Percentiles rank a stretch among this genome's conserved stretches.
These are phyloP conservation scores for Strongylocentrotus purpuratus DNA, from an alignment of 35 echinoderm and acorn worm species.

Conservation along the genomic window DNA sequence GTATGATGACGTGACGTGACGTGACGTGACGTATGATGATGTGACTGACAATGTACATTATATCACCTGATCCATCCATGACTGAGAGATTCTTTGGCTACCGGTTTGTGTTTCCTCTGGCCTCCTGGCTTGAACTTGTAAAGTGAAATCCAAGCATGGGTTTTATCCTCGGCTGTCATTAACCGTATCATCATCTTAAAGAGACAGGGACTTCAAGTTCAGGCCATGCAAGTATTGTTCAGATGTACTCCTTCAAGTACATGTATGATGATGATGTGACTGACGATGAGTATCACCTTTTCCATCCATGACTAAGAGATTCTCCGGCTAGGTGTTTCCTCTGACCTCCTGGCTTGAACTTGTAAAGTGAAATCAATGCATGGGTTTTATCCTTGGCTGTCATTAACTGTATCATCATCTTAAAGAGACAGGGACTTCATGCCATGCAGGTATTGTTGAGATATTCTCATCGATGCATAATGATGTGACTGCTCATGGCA, in stretches of 20 bases:
- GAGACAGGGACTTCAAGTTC: conserved; percentile 83
- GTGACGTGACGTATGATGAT: conserved; percentile 66
- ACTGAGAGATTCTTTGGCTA: too few relatives aligned
- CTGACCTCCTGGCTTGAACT: neutral
- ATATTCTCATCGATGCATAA: conserved; percentile 66
- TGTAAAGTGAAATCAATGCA: conserved; percentile 42
- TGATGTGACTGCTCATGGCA: neutral
- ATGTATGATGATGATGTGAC: conserved; percentile 44
- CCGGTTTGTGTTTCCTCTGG: too few relatives aligned
- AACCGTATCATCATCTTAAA: conserved; percentile 77
- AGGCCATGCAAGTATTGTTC: conserved; percentile 88
- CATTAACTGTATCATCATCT: conserved; percentile 69
- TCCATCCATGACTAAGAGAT: neutral
- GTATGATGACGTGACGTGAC: conserved; percentile 54
- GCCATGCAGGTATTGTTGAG: conserved; percentile 80
- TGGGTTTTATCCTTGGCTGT: conserved; percentile 52
- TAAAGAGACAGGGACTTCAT: conserved; percentile 66
- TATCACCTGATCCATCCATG: too few relatives aligned
- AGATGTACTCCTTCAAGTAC: too few relatives aligned
- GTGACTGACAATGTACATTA: neutral
- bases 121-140: too few relatives aligned
- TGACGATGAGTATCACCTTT: neutral
- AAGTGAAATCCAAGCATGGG: conserved; percentile 58
- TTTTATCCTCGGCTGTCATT: conserved; percentile 45
- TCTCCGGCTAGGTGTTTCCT: neutral